Percentiles rank a stretch among this genome's conserved stretches.
Evolutionary conservation across 2,797 vertebrate genomes (phyloP).

Genomic region (Loriculus beryllinus): DNA sequence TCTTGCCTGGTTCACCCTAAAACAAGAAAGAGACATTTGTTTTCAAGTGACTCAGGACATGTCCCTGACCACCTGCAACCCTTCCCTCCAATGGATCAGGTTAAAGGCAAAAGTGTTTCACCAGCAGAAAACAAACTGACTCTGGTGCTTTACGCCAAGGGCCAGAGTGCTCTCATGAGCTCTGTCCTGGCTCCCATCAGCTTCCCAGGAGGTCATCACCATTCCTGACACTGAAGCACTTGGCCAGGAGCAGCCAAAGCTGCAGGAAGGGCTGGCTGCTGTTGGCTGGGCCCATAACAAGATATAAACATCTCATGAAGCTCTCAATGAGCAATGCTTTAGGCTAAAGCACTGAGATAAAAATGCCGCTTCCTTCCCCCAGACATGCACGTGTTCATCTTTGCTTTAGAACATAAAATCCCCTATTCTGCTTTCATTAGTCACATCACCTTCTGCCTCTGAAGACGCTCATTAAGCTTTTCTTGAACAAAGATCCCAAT

Average conservation of each 20-base stretch:
- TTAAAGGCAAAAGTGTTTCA: not conserved
- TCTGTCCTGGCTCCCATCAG: not conserved
- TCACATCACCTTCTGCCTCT: not conserved
- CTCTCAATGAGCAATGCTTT: not conserved
- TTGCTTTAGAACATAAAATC: not conserved
- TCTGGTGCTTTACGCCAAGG: not conserved
- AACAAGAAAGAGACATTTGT: slow-evolving; percentile 10
- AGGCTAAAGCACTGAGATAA: not conserved
- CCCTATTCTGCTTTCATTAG: not conserved
- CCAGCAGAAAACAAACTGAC: not conserved
- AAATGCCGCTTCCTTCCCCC: not conserved
- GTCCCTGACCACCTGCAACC: not conserved
- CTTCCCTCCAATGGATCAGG: not conserved
- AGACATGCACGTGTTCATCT: fast-evolving
- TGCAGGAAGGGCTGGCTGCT: not conserved
- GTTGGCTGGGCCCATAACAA: not conserved
- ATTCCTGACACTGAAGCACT: not conserved
- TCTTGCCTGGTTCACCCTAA: slow-evolving; percentile 84
- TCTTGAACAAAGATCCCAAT: not conserved
- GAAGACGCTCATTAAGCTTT: slow-evolving; percentile 17
- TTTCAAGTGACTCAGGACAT: not conserved
- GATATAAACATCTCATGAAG: fast-evolving
- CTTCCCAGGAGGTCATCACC: not conserved
- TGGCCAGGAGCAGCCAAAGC: not conserved
- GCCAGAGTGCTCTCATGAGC: not conserved